Base-by-base conservation (phyloP, 2,888 invertebrate genomes). In the Lycophotia porphyrea region DNA sequence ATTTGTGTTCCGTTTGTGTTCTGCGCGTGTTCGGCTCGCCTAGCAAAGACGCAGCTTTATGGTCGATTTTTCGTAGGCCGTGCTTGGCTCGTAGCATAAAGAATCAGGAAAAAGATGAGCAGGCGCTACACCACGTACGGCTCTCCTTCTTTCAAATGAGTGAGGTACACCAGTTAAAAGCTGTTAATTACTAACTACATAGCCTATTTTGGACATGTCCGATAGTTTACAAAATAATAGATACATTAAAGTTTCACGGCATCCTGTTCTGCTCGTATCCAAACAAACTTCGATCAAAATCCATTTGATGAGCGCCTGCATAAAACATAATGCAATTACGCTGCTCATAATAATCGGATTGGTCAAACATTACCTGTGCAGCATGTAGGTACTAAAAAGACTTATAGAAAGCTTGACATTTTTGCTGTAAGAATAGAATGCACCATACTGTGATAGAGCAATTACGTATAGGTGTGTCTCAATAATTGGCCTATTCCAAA, bases 401-500 rank as follows among this genome's bases (percentile, higher is more conserved):
- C 9, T 39, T n/a, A 39, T 39, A 74, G 44, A 60, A 60, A 44
- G 21, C 34, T 44, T 60, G 47, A 2, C 5, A 44, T 1, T 66
- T 81, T 52, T 39, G 11, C 34, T 44, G 27, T 44, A 66, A 65
- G n/a, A 63, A 34, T 5, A 63, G 11, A 80, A 63, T 64, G 36
- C 66, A 71, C 71, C 74, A 72, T 72, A 63, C n/a, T 64, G 65
- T 77, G 79, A 76, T 72, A 74, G 76, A 76, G 67, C 75, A 65
- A 76, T 80, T 83, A 71, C 66, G 31, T 27, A 27, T 55, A 76
- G 74, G 80, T 88, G 84, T 80, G 76, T 82, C 82, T 76, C 77
- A 66, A 82, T 91, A 87, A 91, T 91, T 90, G 90, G 76, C 79
- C 90, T 91, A 91, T 91, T 90, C 84, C 75, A 90, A 91, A 88